Base-by-base conservation (phyloP, 1,140 invertebrate species). In the Eufriesea mexicana region DNA sequence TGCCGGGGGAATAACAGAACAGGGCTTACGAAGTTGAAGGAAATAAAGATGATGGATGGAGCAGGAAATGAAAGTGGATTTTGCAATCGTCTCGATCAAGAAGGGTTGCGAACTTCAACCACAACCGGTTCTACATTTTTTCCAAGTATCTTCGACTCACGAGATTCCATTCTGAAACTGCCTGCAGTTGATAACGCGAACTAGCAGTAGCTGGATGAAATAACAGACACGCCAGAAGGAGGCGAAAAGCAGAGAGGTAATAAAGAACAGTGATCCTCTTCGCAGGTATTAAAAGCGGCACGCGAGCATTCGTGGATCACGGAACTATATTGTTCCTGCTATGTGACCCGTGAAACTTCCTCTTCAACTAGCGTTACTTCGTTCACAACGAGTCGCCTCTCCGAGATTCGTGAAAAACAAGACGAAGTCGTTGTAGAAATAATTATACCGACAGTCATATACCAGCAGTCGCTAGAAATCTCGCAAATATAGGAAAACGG, bases 211-310 rank as follows among this genome's bases (percentile, higher is more conserved):
- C 18, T 73, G 78, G 68, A 77, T 64, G 61, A 51, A 86, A 81
- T 67, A 85, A 84, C 78, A 64, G 62, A 80, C 71, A 47, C 64
- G 51, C 14, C 2, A 45, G 62, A 62, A 61, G 64, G n/a, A 67
- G 57, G 28, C 5, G 57, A 67, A 80, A 74, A 71, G 49, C 57
- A 75, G 47, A 61, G 68, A 59, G 18, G 55, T 76, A 79, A 85
- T 75, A 88, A 84, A 82, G 78, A 81, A 67, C 61, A 76, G 73
- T 74, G 83, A 84, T 87, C 74, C 76, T 86, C 84, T 84, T 79
- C 51, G 49, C 66, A 57, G 57, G 61, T 84, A 86, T 86, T 86
- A 84, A 84, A 87, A 87, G 61, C 54, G 23, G 57, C 86, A 88
- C 78, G 85, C 83, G 78, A 88, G 45, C 64, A 70, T 70, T 76